Base-by-base conservation (phyloP, 2,888 invertebrate genomes). In the Lycocerus yunnanus region DNA sequence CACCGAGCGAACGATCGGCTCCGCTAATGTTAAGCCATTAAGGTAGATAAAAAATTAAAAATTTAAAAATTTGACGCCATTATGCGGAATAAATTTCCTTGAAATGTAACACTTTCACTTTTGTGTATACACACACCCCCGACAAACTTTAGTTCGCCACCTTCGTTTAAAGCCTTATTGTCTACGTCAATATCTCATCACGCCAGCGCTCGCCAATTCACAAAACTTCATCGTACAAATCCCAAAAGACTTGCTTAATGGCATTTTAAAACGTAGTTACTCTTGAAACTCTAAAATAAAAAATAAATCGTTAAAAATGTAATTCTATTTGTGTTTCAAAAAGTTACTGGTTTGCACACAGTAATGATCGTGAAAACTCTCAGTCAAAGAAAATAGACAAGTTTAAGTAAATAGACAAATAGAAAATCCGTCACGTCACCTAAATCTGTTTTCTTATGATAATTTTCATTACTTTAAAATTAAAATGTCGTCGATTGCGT, bases 101-200 rank as follows among this genome's bases (percentile, higher is more conserved):
- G 67, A 59, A 60, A 72, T 67, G 61, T 68, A 68, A 68, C 43
- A 68, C 72, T 68, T 72, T 71, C 66, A 59, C 68, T 72, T 72
- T 72, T 66, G 67, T 66, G 60, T 20, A 63, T 69, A 72, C 71
- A 75, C 66, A 69, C 70, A 66, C 69, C 75, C 72, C 72, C 75
- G 20, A 75, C 43, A 6, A 75, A 69, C 72, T 75, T 72, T 69
- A 72, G 66, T 72, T 69, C 75, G 67, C 72, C 75, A 75, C 77
- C 77, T 77, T 77, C 77, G 77, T 74, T 79, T 79, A 79, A 78
- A 79, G 70, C 78, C 72, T 43, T 77, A 79, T 79, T 79, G 79
- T 79, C 79, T 79, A 73, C 79, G 77, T 79, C 79, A 79, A 79
- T 79, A 78, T 79, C 78, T 75, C 78, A 76, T 77, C 78, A 77